Base-by-base conservation (phyloP, 2,113 vertebrate species). In the Trochalopteron elliotii region DNA sequence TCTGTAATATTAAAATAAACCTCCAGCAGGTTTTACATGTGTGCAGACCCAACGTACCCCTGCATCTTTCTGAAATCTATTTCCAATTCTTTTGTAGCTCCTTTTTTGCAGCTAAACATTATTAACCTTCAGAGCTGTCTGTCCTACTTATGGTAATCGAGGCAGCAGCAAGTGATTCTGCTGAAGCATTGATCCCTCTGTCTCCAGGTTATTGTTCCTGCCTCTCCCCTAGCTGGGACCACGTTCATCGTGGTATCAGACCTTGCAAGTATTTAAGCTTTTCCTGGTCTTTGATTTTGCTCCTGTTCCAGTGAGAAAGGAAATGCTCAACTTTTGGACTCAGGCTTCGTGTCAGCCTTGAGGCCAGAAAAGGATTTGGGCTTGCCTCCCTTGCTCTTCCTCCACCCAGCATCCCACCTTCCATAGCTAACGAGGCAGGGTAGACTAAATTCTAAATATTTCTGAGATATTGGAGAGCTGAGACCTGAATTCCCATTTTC, bases 281-380 rank as follows among this genome's bases (percentile, higher is more conserved):
- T 69, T 56, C 45, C 65, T 37, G 40, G 5, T 69, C 53, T 72
- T 84, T 60, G 23, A 6, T 81, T 84, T 56, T 52, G 35, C 44
- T 55, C 37, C 72, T n/a, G 31, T 39, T 84, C 14, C 55, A 28
- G 35, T 10, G 24, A 21, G 44, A 39, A 72, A 35, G 39, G 13
- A 11, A 0, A 0, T 5, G 17, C 57, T 44, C 53, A 37, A 45
- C 21, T 90, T 76, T 63, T 76, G 31, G 33, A 39, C 10, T 65
- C 20, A 9, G 53, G 12, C 3, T 31, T 23, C 0, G 0, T 3
- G 33, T 74, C 39, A 0, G 0, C 28, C n/a, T 59, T 4, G 8
- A 30, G 67, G 60, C 47, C 45, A 25, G 27, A 33, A 69, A 44
- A 33, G 21, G n/a, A 44, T 83, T 90, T 39, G 27, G 22, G 17